Percentiles rank a stretch among this genome's conserved stretches.
These are phyloP conservation scores for Hycleus cichorii DNA, from an alignment of 1,140 invertebrate species.

Conservation along the genomic window DNA sequence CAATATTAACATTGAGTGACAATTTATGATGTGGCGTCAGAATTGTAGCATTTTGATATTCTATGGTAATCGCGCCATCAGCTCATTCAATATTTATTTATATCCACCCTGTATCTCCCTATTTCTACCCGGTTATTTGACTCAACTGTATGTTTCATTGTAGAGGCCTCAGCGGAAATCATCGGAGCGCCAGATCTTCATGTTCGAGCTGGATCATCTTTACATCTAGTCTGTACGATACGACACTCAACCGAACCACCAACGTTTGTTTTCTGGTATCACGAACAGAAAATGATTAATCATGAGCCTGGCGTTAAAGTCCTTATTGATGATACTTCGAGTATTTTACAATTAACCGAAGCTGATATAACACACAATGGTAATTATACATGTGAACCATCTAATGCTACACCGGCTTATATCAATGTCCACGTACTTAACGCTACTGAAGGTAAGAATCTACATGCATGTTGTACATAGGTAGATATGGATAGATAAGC, in stretches of 20 bases:
- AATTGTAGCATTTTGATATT: background rate
- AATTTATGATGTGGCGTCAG: too few species aligned
- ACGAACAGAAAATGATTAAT: conserved; percentile 64
- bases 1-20: background rate
- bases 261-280: conserved; percentile 72
- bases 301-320: conserved; percentile 51
- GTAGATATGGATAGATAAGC: too few species aligned
- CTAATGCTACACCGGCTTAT: conserved; percentile 56
- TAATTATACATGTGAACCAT: conserved; percentile 62
- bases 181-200: conserved; percentile 66
- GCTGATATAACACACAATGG: conserved; percentile 51
- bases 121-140: background rate
- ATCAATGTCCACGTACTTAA: conserved; percentile 61
- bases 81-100: background rate
- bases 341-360: conserved; percentile 48
- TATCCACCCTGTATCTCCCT: background rate
- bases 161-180: conserved; percentile 68
- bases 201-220: conserved; percentile 63
- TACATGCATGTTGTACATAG: background rate
- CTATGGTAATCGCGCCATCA: background rate
- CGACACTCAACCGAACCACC: conserved; percentile 63
- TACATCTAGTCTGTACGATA: conserved; percentile 63
- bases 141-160: conserved; percentile 15
- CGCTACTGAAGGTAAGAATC: conserved; percentile 36
- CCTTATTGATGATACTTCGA: conserved; percentile 42